Conservation (phyloP, 2,888 invertebrate genomes). For the Orthosia incerta region DNA sequence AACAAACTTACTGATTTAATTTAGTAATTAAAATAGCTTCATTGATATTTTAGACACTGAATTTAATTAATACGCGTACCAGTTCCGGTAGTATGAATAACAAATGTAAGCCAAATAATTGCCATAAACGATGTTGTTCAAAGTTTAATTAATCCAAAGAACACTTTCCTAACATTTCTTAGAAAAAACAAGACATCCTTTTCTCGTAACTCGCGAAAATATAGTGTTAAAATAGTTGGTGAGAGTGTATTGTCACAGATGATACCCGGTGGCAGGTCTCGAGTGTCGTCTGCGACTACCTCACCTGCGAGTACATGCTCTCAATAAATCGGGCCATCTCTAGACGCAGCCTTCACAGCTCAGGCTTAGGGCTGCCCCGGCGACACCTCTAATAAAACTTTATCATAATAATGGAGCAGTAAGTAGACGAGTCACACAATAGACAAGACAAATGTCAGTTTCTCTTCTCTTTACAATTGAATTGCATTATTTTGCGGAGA, state of each 20-base stretch:
- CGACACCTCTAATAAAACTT: slow-evolving; percentile 57
- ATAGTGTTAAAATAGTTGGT: slow-evolving; percentile 18
- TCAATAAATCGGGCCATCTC: slow-evolving; percentile 68
- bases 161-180: not conserved
- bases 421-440: slow-evolving; percentile 75
- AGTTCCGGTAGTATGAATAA: slow-evolving; percentile 11
- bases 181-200: slow-evolving; percentile 6
- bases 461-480: slow-evolving; percentile 82
- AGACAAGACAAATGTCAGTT: slow-evolving; percentile 83
- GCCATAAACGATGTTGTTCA: not conserved
- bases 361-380: slow-evolving; percentile 56
- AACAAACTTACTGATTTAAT: slow-evolving; percentile 10
- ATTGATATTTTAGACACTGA: slow-evolving; percentile 7
- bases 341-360: slow-evolving; percentile 59
- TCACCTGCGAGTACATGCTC: slow-evolving; percentile 57
- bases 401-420: slow-evolving; percentile 61
- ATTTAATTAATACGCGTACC: not conserved
- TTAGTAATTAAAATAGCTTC: slow-evolving; percentile 14
- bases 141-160: not conserved
- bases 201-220: slow-evolving; percentile 15
- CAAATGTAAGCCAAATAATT: not conserved
- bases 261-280: slow-evolving; percentile 38
- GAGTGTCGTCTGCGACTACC: slow-evolving; percentile 48
- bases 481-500: slow-evolving; percentile 87
- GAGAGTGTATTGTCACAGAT: slow-evolving; percentile 28